Conservation (phyloP, 2,113 vertebrate species). For the Athene cunicularia region DNA sequence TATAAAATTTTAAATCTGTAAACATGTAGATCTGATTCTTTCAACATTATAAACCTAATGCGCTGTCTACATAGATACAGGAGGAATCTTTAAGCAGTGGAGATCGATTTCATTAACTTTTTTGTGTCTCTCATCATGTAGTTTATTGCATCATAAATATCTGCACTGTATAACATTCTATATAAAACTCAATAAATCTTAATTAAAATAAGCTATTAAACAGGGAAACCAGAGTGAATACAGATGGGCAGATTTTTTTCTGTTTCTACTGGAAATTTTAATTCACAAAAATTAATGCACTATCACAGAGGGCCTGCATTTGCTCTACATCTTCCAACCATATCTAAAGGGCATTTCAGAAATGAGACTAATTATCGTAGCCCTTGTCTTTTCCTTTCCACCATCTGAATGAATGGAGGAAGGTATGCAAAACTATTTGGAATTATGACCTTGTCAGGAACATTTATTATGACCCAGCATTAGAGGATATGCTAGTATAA, state of each 20-base stretch:
- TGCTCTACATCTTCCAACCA: neutral
- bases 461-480: neutral
- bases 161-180: neutral
- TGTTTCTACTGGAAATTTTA: neutral
- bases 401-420: neutral
- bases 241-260: neutral
- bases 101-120: neutral
- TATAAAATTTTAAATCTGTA: neutral
- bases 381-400: neutral
- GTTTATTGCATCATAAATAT: constrained; percentile 9
- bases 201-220: neutral
- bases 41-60: neutral
- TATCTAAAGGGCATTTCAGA: neutral
- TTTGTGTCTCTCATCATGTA: neutral
- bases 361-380: neutral
- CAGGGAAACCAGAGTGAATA: neutral
- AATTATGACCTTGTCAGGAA: neutral
- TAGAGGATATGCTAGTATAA: neutral
- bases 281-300: neutral
- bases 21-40: neutral
- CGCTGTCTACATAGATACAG: neutral
- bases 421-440: neutral
- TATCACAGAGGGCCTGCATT: neutral
- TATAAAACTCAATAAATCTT: neutral
- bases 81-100: neutral